Conservation (phyloP, 2,113 vertebrate genomes). For the Lipophrys pholis region DNA sequence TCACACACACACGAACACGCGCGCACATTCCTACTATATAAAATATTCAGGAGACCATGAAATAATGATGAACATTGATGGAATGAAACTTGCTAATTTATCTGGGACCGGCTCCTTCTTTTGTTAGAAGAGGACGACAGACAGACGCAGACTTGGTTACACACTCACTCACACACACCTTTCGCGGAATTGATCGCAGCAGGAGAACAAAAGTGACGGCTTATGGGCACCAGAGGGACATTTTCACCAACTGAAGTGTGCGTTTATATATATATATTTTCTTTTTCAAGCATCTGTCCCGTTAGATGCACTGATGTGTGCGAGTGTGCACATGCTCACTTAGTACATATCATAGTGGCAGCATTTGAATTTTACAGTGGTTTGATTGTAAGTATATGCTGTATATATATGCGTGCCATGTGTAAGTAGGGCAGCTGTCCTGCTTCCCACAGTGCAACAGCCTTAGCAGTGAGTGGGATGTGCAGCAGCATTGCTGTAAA, state of each 20-base stretch:
- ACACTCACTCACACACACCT: slow-evolving; percentile 19
- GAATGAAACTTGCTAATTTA: slow-evolving; percentile 86
- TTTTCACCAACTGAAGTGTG: slow-evolving; percentile 39
- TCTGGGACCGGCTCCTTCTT: slow-evolving; percentile 63
- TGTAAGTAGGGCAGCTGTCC: slow-evolving; percentile 71
- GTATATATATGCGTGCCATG: slow-evolving; percentile 10
- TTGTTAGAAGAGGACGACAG: slow-evolving; percentile 62
- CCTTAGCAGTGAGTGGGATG: slow-evolving; percentile 61
- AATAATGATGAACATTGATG: slow-evolving; percentile 86
- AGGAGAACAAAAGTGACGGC: slow-evolving; percentile 54
- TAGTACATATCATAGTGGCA: slow-evolving; percentile 35
- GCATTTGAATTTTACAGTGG: slow-evolving; percentile 42
- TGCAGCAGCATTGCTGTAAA: slow-evolving; percentile 53
- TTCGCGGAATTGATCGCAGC: slow-evolving; percentile 36
- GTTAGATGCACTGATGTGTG: not conserved
- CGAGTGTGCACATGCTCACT: slow-evolving; percentile 7
- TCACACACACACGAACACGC: slow-evolving; percentile 34
- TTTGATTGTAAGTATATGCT: slow-evolving; percentile 30
- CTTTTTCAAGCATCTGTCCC: slow-evolving; percentile 28
- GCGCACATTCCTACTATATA: slow-evolving; percentile 56
- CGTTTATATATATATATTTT: not conserved
- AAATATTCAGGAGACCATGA: slow-evolving; percentile 82
- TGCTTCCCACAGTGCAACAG: slow-evolving; percentile 45
- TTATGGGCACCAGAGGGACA: slow-evolving; percentile 46
- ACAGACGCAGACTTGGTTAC: slow-evolving; percentile 26